Conservation (phyloP, 2,113 vertebrate genomes). For the Heteronetta atricapilla region DNA sequence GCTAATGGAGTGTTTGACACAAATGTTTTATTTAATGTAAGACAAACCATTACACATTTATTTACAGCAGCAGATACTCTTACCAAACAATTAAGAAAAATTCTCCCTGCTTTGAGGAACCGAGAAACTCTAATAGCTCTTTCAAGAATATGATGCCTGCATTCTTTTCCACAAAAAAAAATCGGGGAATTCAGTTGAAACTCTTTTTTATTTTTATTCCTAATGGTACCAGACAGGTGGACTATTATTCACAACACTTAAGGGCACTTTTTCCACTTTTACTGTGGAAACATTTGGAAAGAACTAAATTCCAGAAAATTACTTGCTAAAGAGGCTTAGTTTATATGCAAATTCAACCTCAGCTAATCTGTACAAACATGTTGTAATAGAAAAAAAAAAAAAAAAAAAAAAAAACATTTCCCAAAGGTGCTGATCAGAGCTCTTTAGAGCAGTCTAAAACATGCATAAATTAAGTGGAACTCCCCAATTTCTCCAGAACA, state of each 20-base stretch:
- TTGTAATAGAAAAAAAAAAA: not conserved
- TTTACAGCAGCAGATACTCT: not conserved
- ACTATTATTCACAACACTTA: not conserved
- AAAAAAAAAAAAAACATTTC: not conserved
- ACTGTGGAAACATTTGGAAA: not conserved
- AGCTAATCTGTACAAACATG: not conserved
- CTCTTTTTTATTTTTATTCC: not conserved
- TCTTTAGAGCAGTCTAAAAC: not conserved
- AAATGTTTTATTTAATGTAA: not conserved
- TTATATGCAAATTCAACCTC: conserved; percentile 4
- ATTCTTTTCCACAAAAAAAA: not conserved
- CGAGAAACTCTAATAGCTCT: not conserved
- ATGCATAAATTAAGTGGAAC: not conserved
- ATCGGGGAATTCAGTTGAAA: not conserved
- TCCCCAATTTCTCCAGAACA: not conserved
- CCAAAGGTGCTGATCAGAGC: not conserved
- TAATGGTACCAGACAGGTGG: not conserved
- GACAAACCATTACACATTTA: not conserved
- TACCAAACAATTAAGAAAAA: not conserved
- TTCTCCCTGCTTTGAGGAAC: not conserved
- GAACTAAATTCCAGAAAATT: not conserved
- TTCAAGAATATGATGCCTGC: not conserved
- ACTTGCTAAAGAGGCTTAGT: not conserved
- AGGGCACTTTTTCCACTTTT: not conserved
- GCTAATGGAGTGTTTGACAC: not conserved